phyloP scores from a whole-genome alignment of 2,888 invertebrate species.

The Ypsolopha scabrella region DNA sequence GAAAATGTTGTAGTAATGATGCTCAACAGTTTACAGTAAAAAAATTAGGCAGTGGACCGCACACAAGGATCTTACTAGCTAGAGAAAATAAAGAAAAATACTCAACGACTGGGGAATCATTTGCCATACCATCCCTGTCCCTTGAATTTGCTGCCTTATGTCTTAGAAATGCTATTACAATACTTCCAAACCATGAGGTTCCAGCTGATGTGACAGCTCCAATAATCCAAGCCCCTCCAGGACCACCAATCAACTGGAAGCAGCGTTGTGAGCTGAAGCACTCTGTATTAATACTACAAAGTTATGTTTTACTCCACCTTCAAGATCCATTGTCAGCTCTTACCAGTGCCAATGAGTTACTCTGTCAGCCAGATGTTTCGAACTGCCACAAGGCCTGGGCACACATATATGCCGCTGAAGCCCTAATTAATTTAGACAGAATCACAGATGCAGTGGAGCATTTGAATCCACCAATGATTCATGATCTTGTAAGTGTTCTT shows the following conservation, averaged over 20 bases:
- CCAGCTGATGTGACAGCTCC: conserved; percentile 36
- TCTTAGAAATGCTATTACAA: conserved; percentile 83
- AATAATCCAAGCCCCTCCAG: conserved; percentile 68
- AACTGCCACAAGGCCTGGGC: conserved; percentile 78
- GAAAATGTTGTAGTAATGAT: conserved; percentile 72
- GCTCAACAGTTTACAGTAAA: conserved; percentile 51
- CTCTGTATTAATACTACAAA: conserved; percentile 80
- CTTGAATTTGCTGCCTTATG: conserved; percentile 92
- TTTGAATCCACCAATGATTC: conserved; percentile 81
- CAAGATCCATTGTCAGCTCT: conserved; percentile 86
- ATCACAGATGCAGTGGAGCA: conserved; percentile 87
- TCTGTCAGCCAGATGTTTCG: conserved; percentile 74
- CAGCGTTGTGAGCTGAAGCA: conserved; percentile 73
- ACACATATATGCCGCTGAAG: conserved; percentile 91
- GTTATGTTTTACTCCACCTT: conserved; percentile 87
- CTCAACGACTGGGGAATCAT: conserved; percentile 74
- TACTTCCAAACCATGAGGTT: conserved; percentile 73
- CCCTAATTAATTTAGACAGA: conserved; percentile 84
- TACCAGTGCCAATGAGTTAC: conserved; percentile 80
- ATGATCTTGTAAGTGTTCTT: conserved; percentile 54
- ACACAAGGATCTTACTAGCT: conserved; percentile 46
- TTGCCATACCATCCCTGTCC: conserved; percentile 88
- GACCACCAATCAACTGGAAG: conserved; percentile 72
- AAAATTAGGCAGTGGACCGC: conserved; percentile 57
- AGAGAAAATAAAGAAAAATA: conserved; percentile 53